Evolutionary conservation across 2,797 vertebrate species (phyloP).

Genomic region (Pipistrellus pygmaeus): DNA sequence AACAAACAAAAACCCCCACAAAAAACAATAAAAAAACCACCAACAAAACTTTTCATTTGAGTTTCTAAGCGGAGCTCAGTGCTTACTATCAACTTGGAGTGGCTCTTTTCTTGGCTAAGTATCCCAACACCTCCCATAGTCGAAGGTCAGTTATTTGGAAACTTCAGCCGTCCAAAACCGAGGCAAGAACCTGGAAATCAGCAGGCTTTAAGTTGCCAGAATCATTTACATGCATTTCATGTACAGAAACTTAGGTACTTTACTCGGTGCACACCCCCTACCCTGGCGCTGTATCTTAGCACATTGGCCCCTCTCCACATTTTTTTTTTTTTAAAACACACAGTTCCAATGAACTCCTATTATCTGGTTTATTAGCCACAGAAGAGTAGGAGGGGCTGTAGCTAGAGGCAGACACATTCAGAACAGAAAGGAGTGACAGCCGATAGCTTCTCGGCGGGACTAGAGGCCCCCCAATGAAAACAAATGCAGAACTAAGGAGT

Average conservation of each 20-base stretch:
- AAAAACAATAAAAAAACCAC: not conserved
- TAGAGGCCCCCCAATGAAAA: not conserved
- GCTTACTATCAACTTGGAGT: constrained; percentile 44
- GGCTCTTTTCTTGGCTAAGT: constrained; percentile 15
- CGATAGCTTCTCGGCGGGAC: not conserved
- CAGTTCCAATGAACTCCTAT: not conserved
- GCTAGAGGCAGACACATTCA: not conserved
- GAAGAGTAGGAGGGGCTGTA: not conserved
- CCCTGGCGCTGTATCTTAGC: not conserved
- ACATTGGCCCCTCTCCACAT: not conserved
- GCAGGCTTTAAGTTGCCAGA: not conserved
- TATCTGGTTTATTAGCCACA: not conserved
- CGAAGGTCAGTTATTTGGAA: constrained; percentile 67
- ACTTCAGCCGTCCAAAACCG: constrained; percentile 36
- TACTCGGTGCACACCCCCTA: accelerated
- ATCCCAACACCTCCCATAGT: constrained; percentile 31
- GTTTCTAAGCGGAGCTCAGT: constrained; percentile 48
- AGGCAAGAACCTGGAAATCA: constrained; percentile 57
- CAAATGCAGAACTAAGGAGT: constrained; percentile 47
- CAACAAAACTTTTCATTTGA: constrained; percentile 52
- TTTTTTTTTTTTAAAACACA: not conserved
- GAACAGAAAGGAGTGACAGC: not conserved
- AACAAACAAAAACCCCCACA: too few species aligned
- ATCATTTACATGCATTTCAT: not conserved
- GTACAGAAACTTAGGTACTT: not conserved